Evolutionary conservation across 2,888 invertebrate genomes (phyloP).

Genomic region (Eudasyphora cyanicolor): DNA sequence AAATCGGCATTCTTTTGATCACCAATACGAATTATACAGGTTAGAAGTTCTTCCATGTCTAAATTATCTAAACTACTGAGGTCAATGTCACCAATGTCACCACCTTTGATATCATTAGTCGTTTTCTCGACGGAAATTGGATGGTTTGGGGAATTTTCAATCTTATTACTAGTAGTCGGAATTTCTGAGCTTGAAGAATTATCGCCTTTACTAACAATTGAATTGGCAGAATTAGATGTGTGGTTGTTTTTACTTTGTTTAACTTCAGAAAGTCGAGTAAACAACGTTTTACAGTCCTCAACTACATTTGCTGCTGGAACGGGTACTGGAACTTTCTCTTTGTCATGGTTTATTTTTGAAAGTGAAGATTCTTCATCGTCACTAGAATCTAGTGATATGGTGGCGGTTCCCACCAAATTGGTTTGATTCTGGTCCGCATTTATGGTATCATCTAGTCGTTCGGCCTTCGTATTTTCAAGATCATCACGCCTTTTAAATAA

Average conservation of each 20-base stretch:
- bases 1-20: neutral
- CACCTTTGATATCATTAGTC: neutral
- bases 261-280: neutral
- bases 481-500: slow-evolving; percentile 54
- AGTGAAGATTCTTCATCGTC: slow-evolving; percentile 24
- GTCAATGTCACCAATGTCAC: neutral
- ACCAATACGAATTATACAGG: neutral
- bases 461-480: slow-evolving; percentile 20
- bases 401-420: neutral
- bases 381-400: slow-evolving; percentile 45
- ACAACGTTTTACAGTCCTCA: neutral
- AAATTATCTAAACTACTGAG: neutral
- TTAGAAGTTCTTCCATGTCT: neutral
- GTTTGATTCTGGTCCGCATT: slow-evolving; percentile 2
- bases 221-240: too few relatives aligned
- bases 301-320: neutral
- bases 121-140: neutral
- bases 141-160: too few relatives aligned
- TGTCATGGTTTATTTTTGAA: neutral
- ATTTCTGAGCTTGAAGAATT: too few relatives aligned
- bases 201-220: too few relatives aligned
- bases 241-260: neutral
- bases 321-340: neutral
- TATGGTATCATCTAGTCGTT: neutral
- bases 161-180: too few relatives aligned